phyloP scores from a whole-genome alignment of 2,113 vertebrate genomes.

The Pseudopodoces humilis region DNA sequence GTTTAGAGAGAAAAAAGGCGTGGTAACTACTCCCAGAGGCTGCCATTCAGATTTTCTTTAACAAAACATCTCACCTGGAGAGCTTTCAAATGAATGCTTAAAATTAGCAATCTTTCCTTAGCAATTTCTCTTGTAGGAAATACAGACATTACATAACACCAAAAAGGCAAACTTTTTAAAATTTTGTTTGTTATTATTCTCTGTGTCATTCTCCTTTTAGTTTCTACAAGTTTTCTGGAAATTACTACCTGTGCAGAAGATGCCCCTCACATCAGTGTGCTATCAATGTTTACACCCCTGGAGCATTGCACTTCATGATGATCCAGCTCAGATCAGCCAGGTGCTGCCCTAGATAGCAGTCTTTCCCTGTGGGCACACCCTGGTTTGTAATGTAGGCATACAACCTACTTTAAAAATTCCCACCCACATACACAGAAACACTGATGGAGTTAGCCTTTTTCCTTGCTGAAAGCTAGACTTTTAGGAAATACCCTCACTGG shows the following conservation, averaged over 20 bases:
- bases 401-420: constrained; percentile 51
- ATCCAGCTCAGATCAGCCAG: constrained; percentile 1
- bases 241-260: not conserved
- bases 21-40: not conserved
- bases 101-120: not conserved
- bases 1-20: not conserved
- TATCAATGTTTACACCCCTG: not conserved
- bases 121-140: not conserved
- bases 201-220: not conserved
- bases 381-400: not conserved
- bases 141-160: not conserved
- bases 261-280: not conserved
- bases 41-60: not conserved
- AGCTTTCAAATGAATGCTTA: not conserved
- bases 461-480: not conserved
- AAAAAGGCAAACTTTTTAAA: not conserved
- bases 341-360: constrained; percentile 48
- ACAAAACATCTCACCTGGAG: not conserved
- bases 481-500: not conserved
- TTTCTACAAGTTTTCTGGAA: not conserved
- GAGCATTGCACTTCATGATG: not conserved
- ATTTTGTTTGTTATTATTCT: not conserved
- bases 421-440: not conserved
- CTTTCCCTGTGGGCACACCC: constrained; percentile 13
- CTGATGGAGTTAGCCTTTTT: not conserved